Evolutionary conservation across 2,888 invertebrate species (phyloP), one percentile per base, ranked within the genome.

Genomic region (Lycaena phlaeas): DNA sequence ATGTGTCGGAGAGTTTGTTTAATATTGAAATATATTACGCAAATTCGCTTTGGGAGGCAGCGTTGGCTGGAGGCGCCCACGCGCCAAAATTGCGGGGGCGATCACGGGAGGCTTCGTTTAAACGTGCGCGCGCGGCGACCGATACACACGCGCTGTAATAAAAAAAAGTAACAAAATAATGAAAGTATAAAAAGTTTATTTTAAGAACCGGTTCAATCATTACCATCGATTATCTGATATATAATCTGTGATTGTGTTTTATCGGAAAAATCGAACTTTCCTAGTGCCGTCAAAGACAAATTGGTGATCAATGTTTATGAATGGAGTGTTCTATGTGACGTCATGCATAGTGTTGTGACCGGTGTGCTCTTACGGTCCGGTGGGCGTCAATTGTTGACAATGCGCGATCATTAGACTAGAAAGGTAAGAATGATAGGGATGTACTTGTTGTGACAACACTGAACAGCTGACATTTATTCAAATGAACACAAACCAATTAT

Each of bases 341-440:
- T 79, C 75, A 82, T 79, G 81, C 60, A 57, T 77, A 79, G 82
- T 81, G 81, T 69, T 78, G 78, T 77, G 79, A 64, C 66, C 61
- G 64, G 64, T 68, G 66, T 56, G 59, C 54, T 60, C 55, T n/a
- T 50, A 51, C 59, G 62, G 58, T 57, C 57, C 56, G 62, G 66
- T 66, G 69, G 71, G 72, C 60, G 67, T 60, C 58, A 56, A 61
- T 69, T 67, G 70, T 71, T 74, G 76, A 82, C 79, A 77, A 81
- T 82, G 82, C 63, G 62, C 60, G 68, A 64, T 64, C 76, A 82
- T 78, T 84, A 82, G 76, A 77, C 64, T 63, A 60, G 65, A 76
- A 74, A 84, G 81, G 82, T 82, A 64, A 82, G 82, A 78, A 59
- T 53, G n/a, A n/a, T n/a, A 59, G 53, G 56, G 51, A 60, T 57